Percentiles rank a stretch among this genome's conserved stretches.
These are phyloP conservation scores for Apis florea DNA, from an alignment of 1,140 invertebrate species.

Conservation along the genomic window DNA sequence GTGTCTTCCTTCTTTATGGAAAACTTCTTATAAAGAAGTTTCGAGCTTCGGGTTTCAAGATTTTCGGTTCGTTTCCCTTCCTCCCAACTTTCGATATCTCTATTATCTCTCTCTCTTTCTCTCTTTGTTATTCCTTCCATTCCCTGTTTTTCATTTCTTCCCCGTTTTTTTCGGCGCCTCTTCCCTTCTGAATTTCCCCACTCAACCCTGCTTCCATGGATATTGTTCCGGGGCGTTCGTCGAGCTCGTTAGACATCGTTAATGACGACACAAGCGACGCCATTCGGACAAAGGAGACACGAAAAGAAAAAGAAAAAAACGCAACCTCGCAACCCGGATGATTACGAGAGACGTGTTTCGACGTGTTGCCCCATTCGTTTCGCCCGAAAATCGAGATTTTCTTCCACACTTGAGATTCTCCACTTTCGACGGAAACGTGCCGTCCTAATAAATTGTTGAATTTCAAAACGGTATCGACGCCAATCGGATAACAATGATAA, in stretches of 20 bases:
- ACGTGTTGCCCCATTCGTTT: background rate
- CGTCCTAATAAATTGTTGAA: too few relatives aligned
- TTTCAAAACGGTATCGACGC: too few relatives aligned
- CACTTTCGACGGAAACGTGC: too few relatives aligned
- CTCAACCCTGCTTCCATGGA: conserved; percentile 9
- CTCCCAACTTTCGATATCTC: background rate
- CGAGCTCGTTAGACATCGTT: conserved; percentile 57
- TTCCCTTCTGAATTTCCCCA: background rate
- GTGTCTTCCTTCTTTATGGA: background rate
- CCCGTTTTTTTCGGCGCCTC: background rate
- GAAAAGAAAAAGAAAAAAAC: conserved; percentile 7
- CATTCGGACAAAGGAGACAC: conserved; percentile 26
- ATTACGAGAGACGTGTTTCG: conserved; percentile 16
- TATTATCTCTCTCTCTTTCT: too few relatives aligned
- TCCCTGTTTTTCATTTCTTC: too few relatives aligned
- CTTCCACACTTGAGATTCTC: background rate
- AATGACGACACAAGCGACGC: conserved; percentile 42
- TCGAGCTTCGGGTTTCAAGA: background rate
- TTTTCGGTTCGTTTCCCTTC: background rate
- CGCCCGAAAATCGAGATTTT: background rate
- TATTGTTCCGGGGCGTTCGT: conserved; percentile 40
- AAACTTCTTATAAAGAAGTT: background rate
- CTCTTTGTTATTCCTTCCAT: background rate
- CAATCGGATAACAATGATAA: too few relatives aligned
- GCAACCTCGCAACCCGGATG: conserved; percentile 9